Base-by-base conservation (phyloP, 2,113 vertebrate genomes). In the Microcebus ravelobensis region DNA sequence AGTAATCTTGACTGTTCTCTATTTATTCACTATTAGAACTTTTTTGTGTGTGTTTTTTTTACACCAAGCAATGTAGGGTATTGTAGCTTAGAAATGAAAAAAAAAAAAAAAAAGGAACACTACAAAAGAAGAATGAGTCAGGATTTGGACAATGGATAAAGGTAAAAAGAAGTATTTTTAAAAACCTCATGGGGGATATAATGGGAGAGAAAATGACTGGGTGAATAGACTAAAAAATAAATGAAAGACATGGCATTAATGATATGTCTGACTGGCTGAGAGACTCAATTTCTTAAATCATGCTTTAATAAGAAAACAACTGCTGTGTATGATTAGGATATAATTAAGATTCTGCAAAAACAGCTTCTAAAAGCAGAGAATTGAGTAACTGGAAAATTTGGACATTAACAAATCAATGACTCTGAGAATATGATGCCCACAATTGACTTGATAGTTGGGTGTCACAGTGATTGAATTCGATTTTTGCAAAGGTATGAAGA, bases 281-380 rank as follows among this genome's bases (percentile, higher is more conserved):
- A 89, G 45, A 73, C 29, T 83, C 39, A 71, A 90, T 95, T 96
- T 96, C 65, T 94, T 95, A 96, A 94, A 98, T 87, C 50, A 96
- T 79, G 55, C 65, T 90, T 95, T 97, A 74, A 95, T 96, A 96
- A 96, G 89, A 89, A 91, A 96, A 96, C 52, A 96, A 73, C 94
- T 93, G 81, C 63, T 94, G 27, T 84, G 42, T 74, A 59, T 77
- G 6, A 97, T 90, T 96, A 85, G 73, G 42, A 85, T 85, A 87
- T 87, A 96, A 95, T 97, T 97, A 93, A 93, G 27, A 95, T 81
- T 89, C 71, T 96, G 15, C 10, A 96, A 90, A 96, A 95, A 70
- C 4, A 93, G 42, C 12, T 79, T 17, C 52, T 86, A 91, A 96
- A 90, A 80, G 48, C 65, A 84, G 57, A 95, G 59, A 85, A 96